A percentile compares a stretch with the other conserved stretches of the same genome.
phyloP scores from a whole-genome alignment of 2,797 vertebrate species.

The Jordanella pulchra region DNA sequence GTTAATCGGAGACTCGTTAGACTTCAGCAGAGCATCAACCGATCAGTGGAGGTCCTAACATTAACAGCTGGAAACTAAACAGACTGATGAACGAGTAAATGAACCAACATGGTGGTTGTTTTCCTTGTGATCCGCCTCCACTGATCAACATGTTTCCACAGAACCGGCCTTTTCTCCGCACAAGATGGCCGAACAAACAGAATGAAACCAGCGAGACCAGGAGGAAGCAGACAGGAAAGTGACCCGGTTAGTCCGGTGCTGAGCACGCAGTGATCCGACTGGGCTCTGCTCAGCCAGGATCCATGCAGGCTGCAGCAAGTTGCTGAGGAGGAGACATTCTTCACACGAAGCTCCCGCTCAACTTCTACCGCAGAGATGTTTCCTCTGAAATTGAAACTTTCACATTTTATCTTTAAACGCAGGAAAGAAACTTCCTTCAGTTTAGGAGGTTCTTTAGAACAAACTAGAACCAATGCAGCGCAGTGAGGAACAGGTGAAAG shows the following conservation, averaged over 20 bases:
- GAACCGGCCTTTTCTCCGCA: constrained; percentile 37
- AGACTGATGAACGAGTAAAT: neutral
- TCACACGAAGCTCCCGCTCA: neutral
- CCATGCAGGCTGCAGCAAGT: neutral
- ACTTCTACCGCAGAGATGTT: neutral
- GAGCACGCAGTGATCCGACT: constrained; percentile 30
- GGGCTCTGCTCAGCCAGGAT: neutral
- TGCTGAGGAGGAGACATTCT: neutral
- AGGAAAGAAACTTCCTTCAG: neutral
- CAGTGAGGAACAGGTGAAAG: neutral
- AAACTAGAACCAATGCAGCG: neutral
- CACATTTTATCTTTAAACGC: neutral
- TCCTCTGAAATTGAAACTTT: neutral
- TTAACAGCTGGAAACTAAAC: neutral
- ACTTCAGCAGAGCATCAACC: constrained; percentile 45
- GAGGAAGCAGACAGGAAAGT: neutral
- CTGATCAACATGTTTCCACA: neutral
- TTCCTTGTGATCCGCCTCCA: neutral
- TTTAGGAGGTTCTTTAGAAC: neutral
- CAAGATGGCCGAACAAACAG: constrained; percentile 8
- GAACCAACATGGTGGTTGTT: neutral
- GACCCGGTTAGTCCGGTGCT: constrained; percentile 42
- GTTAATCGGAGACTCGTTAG: no score
- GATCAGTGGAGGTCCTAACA: constrained; percentile 32
- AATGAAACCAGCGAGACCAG: neutral